Percentiles rank a stretch among this genome's conserved stretches.
Evolutionary conservation across 1,140 invertebrate genomes (phyloP).

Genomic region (Papilio polytes): DNA sequence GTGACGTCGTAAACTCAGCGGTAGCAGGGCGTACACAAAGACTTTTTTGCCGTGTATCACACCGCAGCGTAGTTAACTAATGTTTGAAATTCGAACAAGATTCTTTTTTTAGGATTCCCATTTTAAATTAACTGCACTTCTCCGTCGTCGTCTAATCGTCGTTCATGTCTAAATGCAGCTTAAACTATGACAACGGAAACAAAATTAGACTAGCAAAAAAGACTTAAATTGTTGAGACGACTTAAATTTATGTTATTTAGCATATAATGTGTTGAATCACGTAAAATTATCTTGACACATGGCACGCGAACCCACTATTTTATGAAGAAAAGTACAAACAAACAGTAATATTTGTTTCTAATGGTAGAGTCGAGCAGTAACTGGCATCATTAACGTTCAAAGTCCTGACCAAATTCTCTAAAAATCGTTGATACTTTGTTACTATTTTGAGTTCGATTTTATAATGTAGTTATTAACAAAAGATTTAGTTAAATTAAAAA

Average conservation of each 20-base stretch:
- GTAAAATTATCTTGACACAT: background rate
- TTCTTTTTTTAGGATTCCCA: too few relatives aligned
- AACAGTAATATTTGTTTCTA: background rate
- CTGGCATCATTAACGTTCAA: background rate
- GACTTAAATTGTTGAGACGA: background rate
- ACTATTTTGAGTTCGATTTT: too few relatives aligned
- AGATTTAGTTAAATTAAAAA: too few relatives aligned
- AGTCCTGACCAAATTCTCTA: background rate
- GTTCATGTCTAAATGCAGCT: background rate
- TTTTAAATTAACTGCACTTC: too few relatives aligned
- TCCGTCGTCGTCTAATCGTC: too few relatives aligned
- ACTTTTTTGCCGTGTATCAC: conserved; percentile 14
- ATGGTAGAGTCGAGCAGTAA: background rate
- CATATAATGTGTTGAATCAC: conserved; percentile 5
- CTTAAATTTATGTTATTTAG: background rate
- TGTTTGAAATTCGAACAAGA: too few relatives aligned
- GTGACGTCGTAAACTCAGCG: conserved; percentile 35
- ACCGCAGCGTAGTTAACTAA: background rate
- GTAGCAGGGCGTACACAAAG: conserved; percentile 35
- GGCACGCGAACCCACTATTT: conserved; percentile 31
- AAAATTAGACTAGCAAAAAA: background rate
- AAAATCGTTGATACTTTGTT: too few relatives aligned
- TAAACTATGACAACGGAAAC: background rate
- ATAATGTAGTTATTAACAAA: too few relatives aligned
- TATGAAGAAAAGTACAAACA: background rate